Evolutionary conservation across 2,797 vertebrate genomes (phyloP).

Genomic region (Choloepus didactylus): DNA sequence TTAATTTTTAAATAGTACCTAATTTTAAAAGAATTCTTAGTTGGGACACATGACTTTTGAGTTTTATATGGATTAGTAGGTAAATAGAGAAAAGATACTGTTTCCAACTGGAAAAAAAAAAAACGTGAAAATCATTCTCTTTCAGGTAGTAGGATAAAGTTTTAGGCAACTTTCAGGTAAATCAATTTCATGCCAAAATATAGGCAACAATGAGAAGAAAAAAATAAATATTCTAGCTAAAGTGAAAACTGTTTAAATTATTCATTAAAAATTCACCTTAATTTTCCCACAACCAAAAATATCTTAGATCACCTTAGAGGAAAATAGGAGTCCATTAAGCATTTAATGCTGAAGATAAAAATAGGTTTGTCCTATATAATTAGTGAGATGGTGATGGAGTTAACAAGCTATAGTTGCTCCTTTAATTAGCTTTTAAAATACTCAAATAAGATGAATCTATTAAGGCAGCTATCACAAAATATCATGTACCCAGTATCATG

Average conservation of each 20-base stretch:
- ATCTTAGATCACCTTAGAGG: slow-evolving; percentile 55
- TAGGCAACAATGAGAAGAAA: neutral
- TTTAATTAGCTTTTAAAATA: slow-evolving; percentile 72
- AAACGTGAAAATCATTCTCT: neutral
- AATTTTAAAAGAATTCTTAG: neutral
- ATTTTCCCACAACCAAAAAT: slow-evolving; percentile 67
- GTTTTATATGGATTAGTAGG: neutral
- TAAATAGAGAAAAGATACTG: neutral
- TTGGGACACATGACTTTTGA: neutral
- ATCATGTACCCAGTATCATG: neutral
- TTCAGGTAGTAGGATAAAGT: neutral
- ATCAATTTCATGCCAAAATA: neutral
- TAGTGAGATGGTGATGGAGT: neutral
- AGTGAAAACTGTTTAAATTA: slow-evolving; percentile 68
- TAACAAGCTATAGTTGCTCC: slow-evolving; percentile 14
- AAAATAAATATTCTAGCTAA: neutral
- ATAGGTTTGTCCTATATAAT: slow-evolving; percentile 60
- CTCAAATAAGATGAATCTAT: slow-evolving; percentile 37
- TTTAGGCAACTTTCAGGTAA: slow-evolving; percentile 22
- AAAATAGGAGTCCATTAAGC: slow-evolving; percentile 59
- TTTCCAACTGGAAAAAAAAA: neutral
- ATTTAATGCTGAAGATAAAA: slow-evolving; percentile 70
- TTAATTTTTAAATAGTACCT: neutral
- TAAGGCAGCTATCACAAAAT: slow-evolving; percentile 47
- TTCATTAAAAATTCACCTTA: neutral